Evolutionary conservation across 2,113 vertebrate species (phyloP).

Genomic region (Paradoxurus hermaphroditus): DNA sequence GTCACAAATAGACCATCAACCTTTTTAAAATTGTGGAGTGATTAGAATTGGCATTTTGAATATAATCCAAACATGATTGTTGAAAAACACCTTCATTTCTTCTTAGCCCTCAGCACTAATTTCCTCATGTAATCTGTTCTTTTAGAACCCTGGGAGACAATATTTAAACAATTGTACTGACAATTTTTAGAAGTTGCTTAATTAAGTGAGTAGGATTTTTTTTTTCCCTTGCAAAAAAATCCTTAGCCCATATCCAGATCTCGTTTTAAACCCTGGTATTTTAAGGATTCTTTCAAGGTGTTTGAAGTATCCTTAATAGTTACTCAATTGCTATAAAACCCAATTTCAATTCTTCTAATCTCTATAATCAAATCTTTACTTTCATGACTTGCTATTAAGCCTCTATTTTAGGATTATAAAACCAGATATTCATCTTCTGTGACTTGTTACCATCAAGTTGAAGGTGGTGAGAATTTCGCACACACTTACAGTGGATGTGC

Average conservation of each 20-base stretch:
- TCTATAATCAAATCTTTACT: constrained; percentile 71
- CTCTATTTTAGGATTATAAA: constrained; percentile 58
- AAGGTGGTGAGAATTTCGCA: not conserved
- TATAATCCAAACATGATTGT: constrained; percentile 52
- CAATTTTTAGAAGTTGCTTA: constrained; percentile 61
- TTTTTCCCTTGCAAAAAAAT: constrained; percentile 56
- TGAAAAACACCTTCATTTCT: constrained; percentile 57
- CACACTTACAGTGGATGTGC: not conserved
- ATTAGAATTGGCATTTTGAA: constrained; percentile 59
- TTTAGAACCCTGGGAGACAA: constrained; percentile 40
- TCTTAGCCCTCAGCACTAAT: constrained; percentile 51
- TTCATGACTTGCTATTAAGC: constrained; percentile 58
- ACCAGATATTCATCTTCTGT: constrained; percentile 42
- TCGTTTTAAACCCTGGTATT: constrained; percentile 65
- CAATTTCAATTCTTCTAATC: constrained; percentile 69
- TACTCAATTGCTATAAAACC: constrained; percentile 60
- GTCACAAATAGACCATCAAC: constrained; percentile 51
- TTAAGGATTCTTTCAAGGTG: constrained; percentile 60
- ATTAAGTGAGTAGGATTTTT: constrained; percentile 61
- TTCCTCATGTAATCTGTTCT: constrained; percentile 52
- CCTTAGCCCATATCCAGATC: constrained; percentile 42
- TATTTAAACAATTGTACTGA: constrained; percentile 56
- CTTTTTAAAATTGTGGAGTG: constrained; percentile 16
- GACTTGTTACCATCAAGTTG: constrained; percentile 28
- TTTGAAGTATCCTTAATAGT: constrained; percentile 72